A percentile compares a stretch with the other conserved stretches of the same genome.
These are phyloP conservation scores for Pachypanchax playfairii DNA, from an alignment of 2,113 vertebrate species.

Conservation along the genomic window DNA sequence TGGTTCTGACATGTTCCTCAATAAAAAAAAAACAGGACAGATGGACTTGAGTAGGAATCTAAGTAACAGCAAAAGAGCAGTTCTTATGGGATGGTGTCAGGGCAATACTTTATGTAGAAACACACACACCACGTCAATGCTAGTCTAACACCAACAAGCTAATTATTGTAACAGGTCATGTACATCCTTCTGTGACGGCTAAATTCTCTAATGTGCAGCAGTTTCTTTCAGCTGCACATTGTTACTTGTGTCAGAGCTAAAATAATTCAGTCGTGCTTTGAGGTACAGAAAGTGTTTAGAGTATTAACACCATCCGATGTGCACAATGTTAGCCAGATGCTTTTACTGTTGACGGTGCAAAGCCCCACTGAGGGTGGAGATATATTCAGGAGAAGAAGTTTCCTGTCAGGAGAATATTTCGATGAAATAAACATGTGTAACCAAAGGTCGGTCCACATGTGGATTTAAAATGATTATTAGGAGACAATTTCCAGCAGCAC, in stretches of 20 bases:
- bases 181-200: background rate
- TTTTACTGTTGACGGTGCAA: too few species aligned
- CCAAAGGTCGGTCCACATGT: too few species aligned
- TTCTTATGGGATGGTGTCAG: background rate
- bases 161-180: background rate
- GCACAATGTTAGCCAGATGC: too few species aligned
- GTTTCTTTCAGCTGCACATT: background rate
- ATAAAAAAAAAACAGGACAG: too few species aligned
- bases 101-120: background rate
- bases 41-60: too few species aligned
- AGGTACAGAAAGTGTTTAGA: background rate
- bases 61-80: too few species aligned
- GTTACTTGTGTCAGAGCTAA: too few species aligned
- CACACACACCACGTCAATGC: background rate
- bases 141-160: background rate
- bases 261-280: background rate
- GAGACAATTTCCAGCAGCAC: background rate
- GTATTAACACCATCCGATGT: background rate
- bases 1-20: too few species aligned
- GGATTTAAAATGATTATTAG: too few species aligned
- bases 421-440: background rate
- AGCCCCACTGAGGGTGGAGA: too few species aligned
- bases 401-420: background rate
- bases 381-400: too few species aligned
- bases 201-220: background rate